Evolutionary conservation across 2,888 invertebrate genomes (phyloP), one percentile per base, ranked within the genome.

Genomic region (Idaea aversata): DNA sequence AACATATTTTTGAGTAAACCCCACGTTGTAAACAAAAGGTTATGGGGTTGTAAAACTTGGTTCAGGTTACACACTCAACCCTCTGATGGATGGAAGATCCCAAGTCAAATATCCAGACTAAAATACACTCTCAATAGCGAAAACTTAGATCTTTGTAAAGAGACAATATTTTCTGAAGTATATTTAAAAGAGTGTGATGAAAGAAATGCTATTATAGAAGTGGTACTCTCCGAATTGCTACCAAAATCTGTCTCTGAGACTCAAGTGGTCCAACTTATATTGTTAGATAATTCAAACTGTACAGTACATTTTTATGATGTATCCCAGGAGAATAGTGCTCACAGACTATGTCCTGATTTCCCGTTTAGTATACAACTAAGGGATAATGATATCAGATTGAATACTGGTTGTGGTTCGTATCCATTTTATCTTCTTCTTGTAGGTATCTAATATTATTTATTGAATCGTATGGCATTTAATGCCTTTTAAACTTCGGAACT

Each of bases 1-100:
- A 81, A 88, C 63, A 93, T 97, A 71, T 94, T 96, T 80, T 82
- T 95, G 67, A 91, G 88, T 65, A 95, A 95, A 82, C 95, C 96
- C 63, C 96, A 97, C 81, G 93, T 96, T 66, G 88, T 96, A 5
- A 97, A 97, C 85, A 95, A 95, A 76, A 95, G 95, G 81, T 88
- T 97, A 79, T 94, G 95, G 83, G 95, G 95, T 15, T 81, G 80
- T 63, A 93, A 87, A 77, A 70, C 83, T 66, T 80, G 87, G 76
- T 75, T 74, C 64, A 80, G 72, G 71, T 65, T 65, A 60, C 57
- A 38, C 61, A 81, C 75, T 65, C 75, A 69, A 64, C 66, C 76
- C 61, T 59, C 64, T n/a, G 15, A 67, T 16, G 59, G 68, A 36
- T 79, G 74, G 76, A 59, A 70, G 16, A 66, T 75, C 62, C 78